Percentiles rank a stretch among this genome's conserved stretches.
These are phyloP conservation scores for Aleiodes alternator DNA, from an alignment of 2,888 invertebrate genomes.

Conservation along the genomic window DNA sequence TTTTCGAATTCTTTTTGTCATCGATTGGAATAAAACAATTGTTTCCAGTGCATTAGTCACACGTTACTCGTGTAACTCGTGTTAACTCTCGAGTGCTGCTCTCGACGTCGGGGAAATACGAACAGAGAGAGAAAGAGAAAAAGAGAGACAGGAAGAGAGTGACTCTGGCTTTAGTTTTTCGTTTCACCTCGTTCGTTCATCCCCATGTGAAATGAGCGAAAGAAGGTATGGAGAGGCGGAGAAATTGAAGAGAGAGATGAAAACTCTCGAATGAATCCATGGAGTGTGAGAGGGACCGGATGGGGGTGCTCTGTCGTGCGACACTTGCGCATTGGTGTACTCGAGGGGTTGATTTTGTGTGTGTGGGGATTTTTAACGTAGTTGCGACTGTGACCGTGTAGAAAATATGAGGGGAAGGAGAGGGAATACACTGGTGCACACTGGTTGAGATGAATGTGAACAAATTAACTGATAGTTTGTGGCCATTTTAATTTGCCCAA, in stretches of 20 bases:
- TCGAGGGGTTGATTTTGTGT: background rate
- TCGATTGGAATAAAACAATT: conserved; percentile 63
- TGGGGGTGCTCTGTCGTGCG: conserved; percentile 67
- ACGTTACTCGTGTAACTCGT: conserved; percentile 32
- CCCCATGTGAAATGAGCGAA: conserved; percentile 15
- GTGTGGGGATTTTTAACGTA: background rate
- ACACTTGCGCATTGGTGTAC: conserved; percentile 61
- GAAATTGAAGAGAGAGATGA: conserved; percentile 25
- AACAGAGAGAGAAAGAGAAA: conserved; percentile 5
- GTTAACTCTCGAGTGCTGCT: conserved; percentile 47
- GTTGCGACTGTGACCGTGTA: background rate
- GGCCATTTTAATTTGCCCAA: background rate
- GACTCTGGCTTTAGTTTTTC: conserved; percentile 24
- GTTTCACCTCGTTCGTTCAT: conserved; percentile 43
- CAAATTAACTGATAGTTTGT: conserved; percentile 18
- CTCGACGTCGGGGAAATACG: conserved; percentile 40
- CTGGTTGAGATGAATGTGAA: conserved; percentile 6
- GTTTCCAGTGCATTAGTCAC: conserved; percentile 66
- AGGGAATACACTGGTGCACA: background rate
- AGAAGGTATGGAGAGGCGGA: background rate
- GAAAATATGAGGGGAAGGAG: background rate
- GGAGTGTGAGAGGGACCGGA: conserved; percentile 43
- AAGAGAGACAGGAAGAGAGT: conserved; percentile 31
- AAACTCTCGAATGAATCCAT: conserved; percentile 18
- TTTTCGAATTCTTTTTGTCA: conserved; percentile 5